Evolutionary conservation across 2,888 invertebrate genomes (phyloP).

Genomic region (Cryptocephalus moraei): DNA sequence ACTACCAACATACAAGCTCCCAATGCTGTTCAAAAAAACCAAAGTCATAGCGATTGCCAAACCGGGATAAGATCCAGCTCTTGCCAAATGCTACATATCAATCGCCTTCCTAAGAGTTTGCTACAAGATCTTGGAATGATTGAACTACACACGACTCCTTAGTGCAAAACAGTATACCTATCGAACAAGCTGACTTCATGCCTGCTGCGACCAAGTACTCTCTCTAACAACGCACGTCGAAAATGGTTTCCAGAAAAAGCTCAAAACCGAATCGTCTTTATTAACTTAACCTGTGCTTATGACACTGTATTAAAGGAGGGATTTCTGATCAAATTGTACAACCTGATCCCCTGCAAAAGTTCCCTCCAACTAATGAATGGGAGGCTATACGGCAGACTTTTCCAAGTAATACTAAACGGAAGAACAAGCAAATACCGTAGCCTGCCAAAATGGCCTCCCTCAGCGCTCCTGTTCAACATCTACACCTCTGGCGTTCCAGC

Average conservation of each 20-base stretch:
- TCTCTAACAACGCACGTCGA: neutral
- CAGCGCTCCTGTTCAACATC: no score
- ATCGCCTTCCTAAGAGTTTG: conserved; percentile 2
- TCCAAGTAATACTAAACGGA: no score
- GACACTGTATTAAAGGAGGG: neutral
- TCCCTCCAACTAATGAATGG: no score
- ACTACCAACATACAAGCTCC: no score
- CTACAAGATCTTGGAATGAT: neutral
- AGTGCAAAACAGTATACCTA: neutral
- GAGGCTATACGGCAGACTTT: no score
- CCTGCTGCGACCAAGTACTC: neutral
- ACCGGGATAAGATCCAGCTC: neutral
- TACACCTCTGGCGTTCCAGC: no score
- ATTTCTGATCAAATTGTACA: neutral
- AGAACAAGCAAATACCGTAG: no score
- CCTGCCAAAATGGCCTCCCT: no score
- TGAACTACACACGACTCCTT: neutral
- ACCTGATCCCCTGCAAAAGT: neutral
- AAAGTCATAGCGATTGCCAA: no score
- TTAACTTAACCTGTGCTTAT: neutral
- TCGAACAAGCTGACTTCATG: neutral
- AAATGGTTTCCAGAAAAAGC: neutral
- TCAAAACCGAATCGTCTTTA: no score
- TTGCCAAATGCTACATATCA: neutral
- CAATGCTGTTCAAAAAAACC: no score